Evolutionary conservation across 2,113 vertebrate species (phyloP), one percentile per base, ranked within the genome.

Genomic region (Dipodomys ordii): DNA sequence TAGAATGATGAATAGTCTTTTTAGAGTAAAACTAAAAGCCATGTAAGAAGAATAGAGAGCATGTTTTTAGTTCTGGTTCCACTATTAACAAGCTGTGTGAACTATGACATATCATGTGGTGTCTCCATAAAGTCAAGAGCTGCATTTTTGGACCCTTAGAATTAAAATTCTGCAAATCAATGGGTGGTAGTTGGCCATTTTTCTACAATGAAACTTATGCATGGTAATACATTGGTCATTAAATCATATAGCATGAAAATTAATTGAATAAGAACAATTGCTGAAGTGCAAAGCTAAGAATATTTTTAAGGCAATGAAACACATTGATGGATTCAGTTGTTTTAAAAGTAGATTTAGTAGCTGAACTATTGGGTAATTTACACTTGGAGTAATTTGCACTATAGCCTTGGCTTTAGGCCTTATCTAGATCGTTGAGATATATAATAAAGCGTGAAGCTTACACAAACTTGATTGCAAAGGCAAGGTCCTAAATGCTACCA

Each of bases 1-100:
- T 88, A 85, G 76, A 94, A 10, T 32, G 67, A 96, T 79, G 88
- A 90, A 83, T 94, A 68, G 6, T 20, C 80, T 95, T 89, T 88
- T 90, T 65, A 68, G 60, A 86, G 76, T 88, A 90, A 91, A 94
- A 88, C 7, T 64, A 69, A 87, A 92, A 28, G 27, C 22, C 60
- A 20, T 85, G 44, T 67, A 86, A 93, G 35, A 90, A 83, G 76
- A 91, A 88, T 67, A 92, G 22, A 92, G 64, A 71, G 19, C 32
- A 23, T 74, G 57, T 74, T 91, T 95, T 90, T 27, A 77, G 35
- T 71, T 46, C 27, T 87, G n/a, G 39, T 62, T 82, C 81, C 62
- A 81, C 62, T 78, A 84, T 91, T 81, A 92, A 91, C 69, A 69
- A 82, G 64, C 53, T 93, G 23, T 53, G 68, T 81, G 49, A 96